Conservation (phyloP, 1,140 invertebrate genomes). For the Drosophila willistoni region DNA sequence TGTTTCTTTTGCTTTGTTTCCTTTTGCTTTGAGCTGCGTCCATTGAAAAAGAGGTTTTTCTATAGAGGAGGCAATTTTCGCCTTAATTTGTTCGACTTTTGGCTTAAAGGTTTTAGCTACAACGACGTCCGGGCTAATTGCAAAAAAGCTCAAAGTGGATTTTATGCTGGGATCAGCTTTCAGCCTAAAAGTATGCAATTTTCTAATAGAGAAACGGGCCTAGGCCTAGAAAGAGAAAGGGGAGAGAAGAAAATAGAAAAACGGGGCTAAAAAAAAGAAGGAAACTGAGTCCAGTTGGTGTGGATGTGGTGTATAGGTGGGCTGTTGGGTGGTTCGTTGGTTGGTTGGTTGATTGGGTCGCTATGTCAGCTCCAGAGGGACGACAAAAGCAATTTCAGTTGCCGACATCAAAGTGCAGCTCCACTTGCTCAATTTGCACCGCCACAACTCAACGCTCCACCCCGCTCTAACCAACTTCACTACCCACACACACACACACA, state of each 20-base stretch:
- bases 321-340: background rate
- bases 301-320: too few relatives aligned
- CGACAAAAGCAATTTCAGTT: constrained; percentile 54
- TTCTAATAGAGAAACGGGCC: background rate
- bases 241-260: background rate
- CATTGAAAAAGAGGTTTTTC: constrained; percentile 17
- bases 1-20: background rate
- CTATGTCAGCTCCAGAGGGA: constrained; percentile 24
- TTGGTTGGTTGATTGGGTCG: too few relatives aligned
- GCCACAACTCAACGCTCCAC: too few relatives aligned
- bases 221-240: background rate
- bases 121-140: constrained; percentile 47
- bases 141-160: constrained; percentile 55
- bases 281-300: too few relatives aligned
- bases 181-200: constrained; percentile 56
- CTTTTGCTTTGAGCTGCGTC: background rate
- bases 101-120: constrained; percentile 52
- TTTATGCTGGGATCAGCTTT: constrained; percentile 43
- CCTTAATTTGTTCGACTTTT: constrained; percentile 73
- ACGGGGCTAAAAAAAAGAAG: background rate
- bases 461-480: background rate
- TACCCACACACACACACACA: background rate
- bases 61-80: constrained; percentile 53
- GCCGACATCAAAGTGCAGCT: constrained; percentile 48
- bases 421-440: background rate